Evolutionary conservation across 2,888 invertebrate species (phyloP).

Genomic region (Baccha elongata): DNA sequence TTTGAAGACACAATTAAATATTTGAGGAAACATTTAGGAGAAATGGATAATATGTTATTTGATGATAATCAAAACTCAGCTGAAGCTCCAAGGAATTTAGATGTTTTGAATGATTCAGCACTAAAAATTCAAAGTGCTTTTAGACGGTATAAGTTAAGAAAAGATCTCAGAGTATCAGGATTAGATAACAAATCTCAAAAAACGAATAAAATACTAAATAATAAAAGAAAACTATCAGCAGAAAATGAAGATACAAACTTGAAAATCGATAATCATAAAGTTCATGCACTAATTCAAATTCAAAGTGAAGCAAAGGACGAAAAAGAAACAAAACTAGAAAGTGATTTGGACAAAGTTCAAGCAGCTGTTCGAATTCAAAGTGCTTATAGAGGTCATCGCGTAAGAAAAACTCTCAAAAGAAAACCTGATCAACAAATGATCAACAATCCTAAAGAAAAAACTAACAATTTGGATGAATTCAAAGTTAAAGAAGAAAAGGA

Average conservation of each 20-base stretch:
- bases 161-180: neutral
- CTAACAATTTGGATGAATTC: too few species aligned
- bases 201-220: neutral
- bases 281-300: too few species aligned
- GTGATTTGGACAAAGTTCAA: neutral
- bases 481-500: neutral
- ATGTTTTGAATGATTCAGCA: constrained; percentile 23
- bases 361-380: constrained; percentile 55
- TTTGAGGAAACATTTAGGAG: constrained; percentile 35
- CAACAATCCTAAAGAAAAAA: too few species aligned
- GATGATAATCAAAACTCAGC: neutral
- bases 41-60: constrained; percentile 18
- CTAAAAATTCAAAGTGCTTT: constrained; percentile 47
- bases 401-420: constrained; percentile 6
- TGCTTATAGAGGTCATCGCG: constrained; percentile 19
- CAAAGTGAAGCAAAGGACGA: neutral
- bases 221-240: neutral
- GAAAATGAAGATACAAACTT: too few species aligned
- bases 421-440: neutral
- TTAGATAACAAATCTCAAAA: neutral
- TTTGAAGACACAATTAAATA: constrained; percentile 58
- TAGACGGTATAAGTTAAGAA: constrained; percentile 10
- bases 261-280: too few species aligned
- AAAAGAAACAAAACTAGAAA: neutral
- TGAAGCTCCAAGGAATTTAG: neutral